These are phyloP conservation scores for Platycnemis pennipes DNA, from an alignment of 2,888 invertebrate species.

Conservation along the genomic window DNA sequence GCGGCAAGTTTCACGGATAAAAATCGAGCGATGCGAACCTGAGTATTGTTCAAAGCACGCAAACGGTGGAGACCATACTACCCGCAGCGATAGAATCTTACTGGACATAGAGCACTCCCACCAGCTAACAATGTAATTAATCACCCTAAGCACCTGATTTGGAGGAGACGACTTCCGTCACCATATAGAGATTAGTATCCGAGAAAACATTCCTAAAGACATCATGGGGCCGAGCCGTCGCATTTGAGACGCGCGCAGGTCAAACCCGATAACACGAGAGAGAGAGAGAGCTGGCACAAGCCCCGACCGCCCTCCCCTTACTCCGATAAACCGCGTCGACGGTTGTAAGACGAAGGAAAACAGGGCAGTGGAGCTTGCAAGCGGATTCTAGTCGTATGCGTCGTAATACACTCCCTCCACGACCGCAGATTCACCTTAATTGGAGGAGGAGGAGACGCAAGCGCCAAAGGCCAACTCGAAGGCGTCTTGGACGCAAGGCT, in stretches of 20 bases:
- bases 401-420: not conserved
- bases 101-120: not conserved
- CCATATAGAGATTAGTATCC: not conserved
- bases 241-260: not conserved
- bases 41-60: not conserved
- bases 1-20: not conserved
- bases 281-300: not conserved
- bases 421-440: conserved; percentile 25
- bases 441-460: not conserved
- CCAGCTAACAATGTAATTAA: not conserved
- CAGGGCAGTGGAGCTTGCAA: not conserved
- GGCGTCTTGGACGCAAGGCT: not conserved
- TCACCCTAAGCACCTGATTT: not conserved
- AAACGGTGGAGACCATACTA: not conserved
- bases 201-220: not conserved
- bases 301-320: too few species aligned
- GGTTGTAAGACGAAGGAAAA: not conserved
- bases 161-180: not conserved
- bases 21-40: not conserved
- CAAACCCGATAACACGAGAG: not conserved
- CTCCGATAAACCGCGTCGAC: not conserved
- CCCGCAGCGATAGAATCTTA: not conserved
- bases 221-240: not conserved
- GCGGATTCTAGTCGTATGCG: not conserved
- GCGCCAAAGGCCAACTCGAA: not conserved